Evolutionary conservation across 2,888 invertebrate genomes (phyloP), one percentile per base, ranked within the genome.

Genomic region (Alloscopus bannaensis): DNA sequence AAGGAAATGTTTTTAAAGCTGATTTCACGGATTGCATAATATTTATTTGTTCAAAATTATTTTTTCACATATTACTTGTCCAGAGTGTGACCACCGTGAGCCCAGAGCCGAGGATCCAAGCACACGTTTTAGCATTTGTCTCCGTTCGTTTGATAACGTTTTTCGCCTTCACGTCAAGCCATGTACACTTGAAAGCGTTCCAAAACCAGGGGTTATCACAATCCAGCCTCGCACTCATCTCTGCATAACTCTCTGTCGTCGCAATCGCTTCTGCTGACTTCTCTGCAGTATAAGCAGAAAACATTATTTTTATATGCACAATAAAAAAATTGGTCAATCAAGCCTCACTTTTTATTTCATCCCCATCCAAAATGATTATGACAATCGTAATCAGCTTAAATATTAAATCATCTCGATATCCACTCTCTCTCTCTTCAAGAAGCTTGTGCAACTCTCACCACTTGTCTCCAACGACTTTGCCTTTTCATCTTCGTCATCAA

Each of bases 121-220:
- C 60, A 13, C 64, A 66, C 13, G 69, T 66, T 26, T 60, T 75
- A 13, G 79, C 81, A 69, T 83, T 83, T 24, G 20, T 42, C 13
- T 22, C 36, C 26, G 81, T 83, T 47, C 81, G 42, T 6, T 28
- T n/a, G 29, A 26, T 31, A 28, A 75, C 59, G n/a, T 71, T 77
- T 18, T 40, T 59, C n/a, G 70, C 36, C 65, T 64, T 70, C 6
- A 71, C 16, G 60, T 83, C 83, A 22, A 81, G 22, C 70, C 71
- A 83, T 3, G 76, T 50, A 60, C 83, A 83, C 42, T 70, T 71
- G 22, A 78, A 75, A 22, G 83, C 64, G 57, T 83, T 83, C 83
- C 83, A 83, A 52, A 83, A 81, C 83, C 83, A 83, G 24, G 83
- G 83, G 68, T 81, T 70, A 50, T 81, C 78, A 60, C 81, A 81